phyloP scores from a whole-genome alignment of 2,888 invertebrate genomes.

The Idaea aversata region DNA sequence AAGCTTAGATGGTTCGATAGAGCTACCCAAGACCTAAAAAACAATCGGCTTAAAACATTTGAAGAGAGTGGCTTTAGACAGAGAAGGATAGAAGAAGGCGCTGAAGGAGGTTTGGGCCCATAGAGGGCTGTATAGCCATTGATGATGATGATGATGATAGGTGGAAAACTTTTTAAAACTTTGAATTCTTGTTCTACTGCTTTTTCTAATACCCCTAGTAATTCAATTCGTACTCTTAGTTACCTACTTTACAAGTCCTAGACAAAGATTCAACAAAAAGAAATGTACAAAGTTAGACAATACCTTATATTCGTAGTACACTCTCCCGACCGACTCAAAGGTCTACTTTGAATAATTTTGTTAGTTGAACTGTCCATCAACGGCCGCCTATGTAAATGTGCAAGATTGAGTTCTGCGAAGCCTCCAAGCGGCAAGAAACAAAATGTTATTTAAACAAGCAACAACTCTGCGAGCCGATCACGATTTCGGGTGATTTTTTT shows the following conservation, averaged over 20 bases:
- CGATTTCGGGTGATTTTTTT: not conserved
- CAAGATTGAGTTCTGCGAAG: slow-evolving; percentile 54
- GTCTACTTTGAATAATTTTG: slow-evolving; percentile 74
- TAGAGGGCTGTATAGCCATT: too few relatives aligned
- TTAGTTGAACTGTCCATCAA: slow-evolving; percentile 65
- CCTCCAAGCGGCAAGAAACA: slow-evolving; percentile 23
- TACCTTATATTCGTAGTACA: not conserved
- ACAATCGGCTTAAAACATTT: too few relatives aligned
- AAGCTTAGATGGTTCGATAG: too few relatives aligned
- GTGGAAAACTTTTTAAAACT: too few relatives aligned
- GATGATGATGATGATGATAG: too few relatives aligned
- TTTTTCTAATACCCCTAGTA: too few relatives aligned
- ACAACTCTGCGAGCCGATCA: not conserved
- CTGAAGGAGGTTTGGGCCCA: too few relatives aligned
- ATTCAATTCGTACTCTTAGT: too few relatives aligned
- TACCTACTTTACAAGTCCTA: not conserved
- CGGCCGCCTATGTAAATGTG: slow-evolving; percentile 67
- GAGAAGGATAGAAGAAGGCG: too few relatives aligned
- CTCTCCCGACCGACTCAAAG: slow-evolving; percentile 39
- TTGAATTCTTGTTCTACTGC: too few relatives aligned
- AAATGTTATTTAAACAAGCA: slow-evolving; percentile 29
- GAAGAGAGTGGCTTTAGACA: too few relatives aligned
- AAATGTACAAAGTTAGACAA: not conserved
- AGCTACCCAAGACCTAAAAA: too few relatives aligned
- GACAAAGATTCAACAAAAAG: slow-evolving; percentile 10